phyloP scores from a whole-genome alignment of 2,797 vertebrate genomes.

The Acestrorhynchus altus region DNA sequence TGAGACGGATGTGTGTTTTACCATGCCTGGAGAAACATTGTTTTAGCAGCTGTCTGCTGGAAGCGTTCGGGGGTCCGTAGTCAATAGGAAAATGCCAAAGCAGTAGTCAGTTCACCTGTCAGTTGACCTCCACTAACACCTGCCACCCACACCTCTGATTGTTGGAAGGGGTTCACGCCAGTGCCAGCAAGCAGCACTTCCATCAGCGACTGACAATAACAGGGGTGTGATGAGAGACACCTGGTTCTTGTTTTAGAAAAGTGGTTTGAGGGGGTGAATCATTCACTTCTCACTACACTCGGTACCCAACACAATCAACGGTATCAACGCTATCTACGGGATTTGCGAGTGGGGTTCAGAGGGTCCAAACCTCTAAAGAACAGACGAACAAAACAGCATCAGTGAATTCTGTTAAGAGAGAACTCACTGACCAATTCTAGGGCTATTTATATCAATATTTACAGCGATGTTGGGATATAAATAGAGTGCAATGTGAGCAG shows the following conservation, averaged over 20 bases:
- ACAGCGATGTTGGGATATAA: too few species aligned
- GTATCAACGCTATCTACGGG: too few species aligned
- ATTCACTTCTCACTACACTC: not conserved
- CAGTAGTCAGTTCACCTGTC: conserved; percentile 7
- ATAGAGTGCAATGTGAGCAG: too few species aligned
- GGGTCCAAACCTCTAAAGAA: conserved; percentile 8
- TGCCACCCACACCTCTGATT: conserved; percentile 11
- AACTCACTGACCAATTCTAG: too few species aligned
- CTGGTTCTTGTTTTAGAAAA: not conserved
- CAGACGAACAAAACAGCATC: not conserved
- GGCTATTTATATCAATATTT: too few species aligned
- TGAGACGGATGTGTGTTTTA: conserved; percentile 39
- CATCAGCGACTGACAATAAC: conserved; percentile 16
- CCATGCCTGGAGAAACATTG: conserved; percentile 3
- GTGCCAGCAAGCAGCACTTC: not conserved
- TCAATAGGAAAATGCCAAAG: not conserved
- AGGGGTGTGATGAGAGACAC: conserved; percentile 6
- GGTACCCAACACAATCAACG: too few species aligned
- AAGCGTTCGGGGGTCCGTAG: not conserved
- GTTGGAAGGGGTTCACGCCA: not conserved
- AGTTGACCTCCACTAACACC: conserved; percentile 34
- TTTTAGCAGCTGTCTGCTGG: conserved; percentile 22
- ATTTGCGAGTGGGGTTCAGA: not conserved
- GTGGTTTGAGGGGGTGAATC: not conserved
- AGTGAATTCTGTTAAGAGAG: not conserved